Percentiles rank a stretch among this genome's conserved stretches.
Evolutionary conservation across 2,888 invertebrate genomes (phyloP).

Genomic region (Piscicola geometra): DNA sequence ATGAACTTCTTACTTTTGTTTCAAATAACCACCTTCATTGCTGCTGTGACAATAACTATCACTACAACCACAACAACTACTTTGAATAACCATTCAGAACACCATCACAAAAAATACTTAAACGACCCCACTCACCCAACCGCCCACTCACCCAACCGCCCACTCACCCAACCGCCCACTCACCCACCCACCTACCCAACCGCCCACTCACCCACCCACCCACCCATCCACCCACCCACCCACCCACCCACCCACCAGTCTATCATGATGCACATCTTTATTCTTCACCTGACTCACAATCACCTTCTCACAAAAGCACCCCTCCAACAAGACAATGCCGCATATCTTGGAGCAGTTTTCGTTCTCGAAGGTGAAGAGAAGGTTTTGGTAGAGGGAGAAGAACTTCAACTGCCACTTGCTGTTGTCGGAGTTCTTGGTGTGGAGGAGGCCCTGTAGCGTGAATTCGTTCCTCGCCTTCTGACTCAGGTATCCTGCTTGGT

Average conservation of each 20-base stretch:
- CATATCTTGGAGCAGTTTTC: conserved; percentile 74
- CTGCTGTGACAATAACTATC: too few species aligned
- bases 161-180: background rate
- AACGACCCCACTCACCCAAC: background rate
- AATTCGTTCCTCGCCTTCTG: conserved; percentile 80
- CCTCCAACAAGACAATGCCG: conserved; percentile 78
- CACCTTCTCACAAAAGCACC: conserved; percentile 66
- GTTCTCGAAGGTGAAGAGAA: conserved; percentile 83
- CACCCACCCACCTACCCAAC: background rate
- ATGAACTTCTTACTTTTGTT: too few species aligned
- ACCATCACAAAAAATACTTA: too few species aligned
- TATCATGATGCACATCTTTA: conserved; percentile 51
- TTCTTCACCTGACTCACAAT: conserved; percentile 43
- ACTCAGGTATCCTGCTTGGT: conserved; percentile 74
- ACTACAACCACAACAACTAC: too few species aligned
- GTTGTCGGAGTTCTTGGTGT: conserved; percentile 78
- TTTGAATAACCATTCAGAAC: too few species aligned
- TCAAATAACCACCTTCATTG: too few species aligned
- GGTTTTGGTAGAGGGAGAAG: conserved; percentile 67
- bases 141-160: background rate
- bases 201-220: background rate
- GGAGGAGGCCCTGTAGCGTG: conserved; percentile 74
- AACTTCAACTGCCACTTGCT: conserved; percentile 74
- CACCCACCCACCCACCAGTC: conserved; percentile 47
- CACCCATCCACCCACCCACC: background rate